Evolutionary conservation across 2,113 vertebrate species (phyloP), one percentile per base, ranked within the genome.

Genomic region (Geothlypis trichas): DNA sequence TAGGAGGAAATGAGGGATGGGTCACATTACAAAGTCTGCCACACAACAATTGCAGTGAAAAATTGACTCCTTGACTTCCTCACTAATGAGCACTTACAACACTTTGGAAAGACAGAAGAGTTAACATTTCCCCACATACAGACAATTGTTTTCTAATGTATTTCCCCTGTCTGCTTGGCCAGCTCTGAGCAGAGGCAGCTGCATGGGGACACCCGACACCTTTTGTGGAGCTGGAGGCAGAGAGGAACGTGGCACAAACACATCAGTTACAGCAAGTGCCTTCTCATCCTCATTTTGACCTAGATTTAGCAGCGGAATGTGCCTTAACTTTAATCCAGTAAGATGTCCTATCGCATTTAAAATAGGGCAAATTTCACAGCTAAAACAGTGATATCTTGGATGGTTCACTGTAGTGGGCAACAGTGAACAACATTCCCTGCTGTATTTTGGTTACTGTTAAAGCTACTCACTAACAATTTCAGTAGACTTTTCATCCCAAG

Each of bases 11-110:
- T 39, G 37, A 67, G 33, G 41, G 13, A 65, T 58, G 27, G 26
- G 27, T 47, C 68, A 63, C 23, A 7, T 78, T 66, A 65, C 37
- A 84, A 84, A 80, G 42, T 74, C 61, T 88, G 57, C 83, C 67
- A 59, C 23, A 65, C 57, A 79, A 58, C 37, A 42, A 74, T 35
- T 54, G 8, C 39, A 71, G 31, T 22, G n/a, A 87, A 87, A 54
- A 91, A 67, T 33, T 21, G 89, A 88, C 68, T 93, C 95, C 86
- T 89, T 91, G 52, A 59, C 77, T 95, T 94, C 87, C 96, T 96
- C 69, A n/a, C 77, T 96, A 96, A 96, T 87, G 77, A 84, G 28
- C 89, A 85, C 71, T 96, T 90, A 83, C 13, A 69, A 28, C 9
- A 12, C 68, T 93, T 93, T 86, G 74, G 84, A 92, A 62, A 76